Conservation (phyloP, 2,888 invertebrate species). For the Rhimphoctona megacephalus region DNA sequence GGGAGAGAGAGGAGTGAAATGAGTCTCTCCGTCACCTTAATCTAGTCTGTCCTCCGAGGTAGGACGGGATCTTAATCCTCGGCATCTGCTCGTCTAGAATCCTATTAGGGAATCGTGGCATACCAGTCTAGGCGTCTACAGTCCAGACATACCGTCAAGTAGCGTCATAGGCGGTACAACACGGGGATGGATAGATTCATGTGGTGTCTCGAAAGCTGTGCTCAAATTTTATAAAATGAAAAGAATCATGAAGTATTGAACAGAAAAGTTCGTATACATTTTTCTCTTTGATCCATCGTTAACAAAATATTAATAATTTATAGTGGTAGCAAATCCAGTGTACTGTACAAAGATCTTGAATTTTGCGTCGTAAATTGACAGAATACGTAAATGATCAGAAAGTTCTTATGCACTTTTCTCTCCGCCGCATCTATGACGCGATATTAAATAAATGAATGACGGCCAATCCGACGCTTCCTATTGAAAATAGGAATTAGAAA, state of each 20-base stretch:
- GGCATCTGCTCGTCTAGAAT: conserved; percentile 70
- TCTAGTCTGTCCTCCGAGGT: conserved; percentile 52
- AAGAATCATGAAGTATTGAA: not conserved
- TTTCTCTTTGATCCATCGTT: not conserved
- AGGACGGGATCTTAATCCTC: conserved; percentile 68
- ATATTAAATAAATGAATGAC: too few relatives aligned
- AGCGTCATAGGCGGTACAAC: conserved; percentile 23
- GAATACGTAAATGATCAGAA: too few relatives aligned
- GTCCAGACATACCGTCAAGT: conserved; percentile 67
- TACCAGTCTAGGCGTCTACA: conserved; percentile 63
- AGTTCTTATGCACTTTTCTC: too few relatives aligned
- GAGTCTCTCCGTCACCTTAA: conserved; percentile 58
- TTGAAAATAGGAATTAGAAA: too few relatives aligned
- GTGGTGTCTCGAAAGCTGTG: not conserved
- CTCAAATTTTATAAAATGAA: not conserved
- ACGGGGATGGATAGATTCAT: not conserved
- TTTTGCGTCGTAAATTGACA: too few relatives aligned
- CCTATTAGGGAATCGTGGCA: conserved; percentile 72
- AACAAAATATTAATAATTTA: not conserved
- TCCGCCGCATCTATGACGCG: too few relatives aligned
- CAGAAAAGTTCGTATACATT: not conserved
- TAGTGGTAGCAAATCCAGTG: not conserved
- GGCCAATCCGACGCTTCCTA: too few relatives aligned
- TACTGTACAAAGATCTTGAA: too few relatives aligned
- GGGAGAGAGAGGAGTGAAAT: conserved; percentile 10